Percentiles rank a stretch among this genome's conserved stretches.
Evolutionary conservation across 2,888 invertebrate genomes (phyloP).

Genomic region (Anticlea derivata): DNA sequence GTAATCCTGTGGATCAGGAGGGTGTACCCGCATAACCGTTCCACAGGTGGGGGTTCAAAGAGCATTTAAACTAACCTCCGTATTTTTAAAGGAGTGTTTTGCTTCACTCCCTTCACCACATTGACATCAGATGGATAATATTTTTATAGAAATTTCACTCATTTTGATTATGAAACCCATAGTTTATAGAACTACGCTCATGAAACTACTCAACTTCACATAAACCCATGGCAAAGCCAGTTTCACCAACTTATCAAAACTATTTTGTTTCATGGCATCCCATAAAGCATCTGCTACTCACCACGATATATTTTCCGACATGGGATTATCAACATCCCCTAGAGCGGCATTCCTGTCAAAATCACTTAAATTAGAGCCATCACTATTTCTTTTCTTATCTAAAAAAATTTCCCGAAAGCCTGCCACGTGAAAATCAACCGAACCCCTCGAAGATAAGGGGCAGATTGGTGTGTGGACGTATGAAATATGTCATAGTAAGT

Average conservation of each 20-base stretch:
- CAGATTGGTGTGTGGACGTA: conserved; percentile 9
- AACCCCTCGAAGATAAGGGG: conserved; percentile 26
- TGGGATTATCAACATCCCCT: conserved; percentile 49
- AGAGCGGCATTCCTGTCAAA: conserved; percentile 55
- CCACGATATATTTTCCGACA: conserved; percentile 38
- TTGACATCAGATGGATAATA: too few relatives aligned
- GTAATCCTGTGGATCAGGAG: conserved; percentile 21
- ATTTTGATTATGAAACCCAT: too few relatives aligned
- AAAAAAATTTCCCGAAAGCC: conserved; percentile 28
- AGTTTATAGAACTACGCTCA: too few relatives aligned
- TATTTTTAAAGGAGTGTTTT: too few relatives aligned
- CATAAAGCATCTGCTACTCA: not conserved
- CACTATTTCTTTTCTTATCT: conserved; percentile 67
- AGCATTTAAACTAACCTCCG: too few relatives aligned
- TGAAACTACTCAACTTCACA: too few relatives aligned
- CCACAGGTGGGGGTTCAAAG: conserved; percentile 17
- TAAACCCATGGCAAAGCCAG: not conserved
- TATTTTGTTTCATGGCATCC: not conserved
- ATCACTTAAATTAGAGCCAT: conserved; percentile 65
- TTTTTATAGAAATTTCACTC: too few relatives aligned
- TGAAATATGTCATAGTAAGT: conserved; percentile 37
- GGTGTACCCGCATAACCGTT: conserved; percentile 11
- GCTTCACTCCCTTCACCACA: too few relatives aligned
- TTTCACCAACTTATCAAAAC: conserved; percentile 1
- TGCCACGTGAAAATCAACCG: not conserved